Evolutionary conservation across 2,888 invertebrate species (phyloP), one percentile per base, ranked within the genome.

Genomic region (Deilephila porcellus): DNA sequence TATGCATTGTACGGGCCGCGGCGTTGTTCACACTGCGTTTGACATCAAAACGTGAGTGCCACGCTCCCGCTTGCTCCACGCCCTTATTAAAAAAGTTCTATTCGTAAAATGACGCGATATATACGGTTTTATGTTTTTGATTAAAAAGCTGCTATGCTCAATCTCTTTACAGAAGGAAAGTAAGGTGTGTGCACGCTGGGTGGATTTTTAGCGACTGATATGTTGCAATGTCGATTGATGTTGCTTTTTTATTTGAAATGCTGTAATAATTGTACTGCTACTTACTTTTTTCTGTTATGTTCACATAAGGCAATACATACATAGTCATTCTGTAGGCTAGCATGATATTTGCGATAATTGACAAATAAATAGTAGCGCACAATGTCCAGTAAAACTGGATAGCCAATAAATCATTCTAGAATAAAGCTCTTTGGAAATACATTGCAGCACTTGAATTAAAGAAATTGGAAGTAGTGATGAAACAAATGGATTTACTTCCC

Each of bases 101-200:
- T 82, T 80, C 80, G 75, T 52, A 74, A 76, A 81, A 81, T 82
- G 71, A 76, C 74, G 79, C 76, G 75, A 81, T 80, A 77, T 80
- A 79, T 79, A 73, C 74, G 59, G 77, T 79, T 81, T 83, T 81
- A 80, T 80, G 79, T 80, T 84, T 85, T 83, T 84, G 82, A 86
- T 85, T 85, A 85, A 85, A 86, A 85, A 80, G 75, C 82, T 80
- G 83, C 78, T 79, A 81, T 78, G 75, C 62, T 78, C 78, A 80
- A 79, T 82, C 78, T 80, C 76, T 73, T 76, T 73, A 70, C 76
- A 37, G 56, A 70, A 53, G 8, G 73, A 71, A 63, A 70, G 53
- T 77, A 63, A 74, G 76, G 72, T 52, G 45, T 67, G 17, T 25
- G 17, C 52, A 67, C 45, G 19, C 17, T 17, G 52, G 6, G 14